phyloP scores from a whole-genome alignment of 2,888 invertebrate species.

The Dryomyza anilis region DNA sequence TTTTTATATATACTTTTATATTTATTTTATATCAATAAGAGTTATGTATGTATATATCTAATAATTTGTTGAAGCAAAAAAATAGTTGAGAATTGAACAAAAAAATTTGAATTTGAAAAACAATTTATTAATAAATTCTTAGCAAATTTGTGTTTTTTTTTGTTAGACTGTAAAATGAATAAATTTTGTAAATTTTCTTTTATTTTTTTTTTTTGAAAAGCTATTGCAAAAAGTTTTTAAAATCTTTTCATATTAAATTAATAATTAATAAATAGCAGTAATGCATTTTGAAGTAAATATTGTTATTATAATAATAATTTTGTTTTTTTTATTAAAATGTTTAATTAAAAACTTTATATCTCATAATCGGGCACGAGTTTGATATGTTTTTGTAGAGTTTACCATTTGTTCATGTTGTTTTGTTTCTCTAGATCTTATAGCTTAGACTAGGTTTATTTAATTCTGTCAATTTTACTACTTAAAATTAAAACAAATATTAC shows the following conservation, averaged over 20 bases:
- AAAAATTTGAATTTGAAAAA: conserved; percentile 21
- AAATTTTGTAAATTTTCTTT: conserved; percentile 8
- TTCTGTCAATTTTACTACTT: conserved; percentile 43
- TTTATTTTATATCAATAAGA: conserved; percentile 5
- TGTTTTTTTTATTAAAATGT: conserved; percentile 31
- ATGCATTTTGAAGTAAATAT: conserved; percentile 11
- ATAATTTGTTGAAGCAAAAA: conserved; percentile 34
- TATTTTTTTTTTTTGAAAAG: conserved; percentile 14
- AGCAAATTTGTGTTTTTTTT: conserved; percentile 28
- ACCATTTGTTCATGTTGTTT: conserved; percentile 31
- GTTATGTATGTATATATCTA: conserved; percentile 21
- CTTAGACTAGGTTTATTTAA: conserved; percentile 9
- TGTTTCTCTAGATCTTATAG: conserved; percentile 12
- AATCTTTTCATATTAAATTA: too few relatives aligned
- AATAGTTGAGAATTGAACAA: conserved; percentile 1
- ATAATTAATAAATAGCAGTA: too few relatives aligned
- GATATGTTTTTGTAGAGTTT: conserved; percentile 61
- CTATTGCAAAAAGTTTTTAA: too few relatives aligned
- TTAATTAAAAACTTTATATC: conserved; percentile 40
- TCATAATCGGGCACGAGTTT: conserved; percentile 61
- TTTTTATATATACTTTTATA: conserved; percentile 28
- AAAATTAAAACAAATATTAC: conserved; percentile 44
- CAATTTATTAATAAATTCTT: conserved; percentile 26
- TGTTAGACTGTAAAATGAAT: conserved; percentile 15
- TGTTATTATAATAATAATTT: conserved; percentile 12